Conservation (phyloP, 1,140 invertebrate genomes). For the Drosophila kikkawai region DNA sequence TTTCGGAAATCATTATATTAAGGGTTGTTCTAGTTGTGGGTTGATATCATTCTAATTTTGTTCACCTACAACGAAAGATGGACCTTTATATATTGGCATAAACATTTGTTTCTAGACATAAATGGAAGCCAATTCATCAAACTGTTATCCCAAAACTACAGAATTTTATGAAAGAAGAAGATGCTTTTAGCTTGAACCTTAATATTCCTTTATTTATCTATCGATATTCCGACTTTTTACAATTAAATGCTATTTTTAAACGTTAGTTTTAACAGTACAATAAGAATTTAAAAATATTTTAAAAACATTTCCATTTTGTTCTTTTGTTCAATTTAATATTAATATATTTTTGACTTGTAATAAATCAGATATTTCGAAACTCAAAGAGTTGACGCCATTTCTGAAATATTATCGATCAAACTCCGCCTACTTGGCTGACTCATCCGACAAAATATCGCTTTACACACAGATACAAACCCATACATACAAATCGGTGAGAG, state of each 20-base stretch:
- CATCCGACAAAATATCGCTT: constrained; percentile 4
- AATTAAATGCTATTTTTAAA: too few relatives aligned
- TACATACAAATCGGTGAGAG: constrained; percentile 40
- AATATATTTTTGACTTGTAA: not conserved
- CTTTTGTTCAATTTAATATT: not conserved
- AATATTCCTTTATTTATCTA: too few relatives aligned
- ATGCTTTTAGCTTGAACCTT: not conserved
- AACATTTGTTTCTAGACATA: constrained; percentile 6
- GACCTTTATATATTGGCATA: constrained; percentile 30
- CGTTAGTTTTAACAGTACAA: too few relatives aligned
- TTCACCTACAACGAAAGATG: constrained; percentile 35
- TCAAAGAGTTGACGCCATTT: constrained; percentile 76
- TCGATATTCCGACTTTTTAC: too few relatives aligned
- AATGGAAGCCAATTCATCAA: constrained; percentile 57
- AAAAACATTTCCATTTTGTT: too few relatives aligned
- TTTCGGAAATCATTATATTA: constrained; percentile 43
- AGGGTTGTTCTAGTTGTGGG: constrained; percentile 38
- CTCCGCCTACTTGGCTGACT: constrained; percentile 67
- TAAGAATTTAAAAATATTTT: too few relatives aligned
- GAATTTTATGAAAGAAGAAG: not conserved
- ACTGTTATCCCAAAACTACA: constrained; percentile 10
- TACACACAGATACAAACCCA: constrained; percentile 21
- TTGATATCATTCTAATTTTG: not conserved
- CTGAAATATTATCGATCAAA: constrained; percentile 76
- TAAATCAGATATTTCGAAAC: not conserved